These are phyloP conservation scores for Todus mexicanus DNA, from an alignment of 2,797 vertebrate species.

Conservation along the genomic window DNA sequence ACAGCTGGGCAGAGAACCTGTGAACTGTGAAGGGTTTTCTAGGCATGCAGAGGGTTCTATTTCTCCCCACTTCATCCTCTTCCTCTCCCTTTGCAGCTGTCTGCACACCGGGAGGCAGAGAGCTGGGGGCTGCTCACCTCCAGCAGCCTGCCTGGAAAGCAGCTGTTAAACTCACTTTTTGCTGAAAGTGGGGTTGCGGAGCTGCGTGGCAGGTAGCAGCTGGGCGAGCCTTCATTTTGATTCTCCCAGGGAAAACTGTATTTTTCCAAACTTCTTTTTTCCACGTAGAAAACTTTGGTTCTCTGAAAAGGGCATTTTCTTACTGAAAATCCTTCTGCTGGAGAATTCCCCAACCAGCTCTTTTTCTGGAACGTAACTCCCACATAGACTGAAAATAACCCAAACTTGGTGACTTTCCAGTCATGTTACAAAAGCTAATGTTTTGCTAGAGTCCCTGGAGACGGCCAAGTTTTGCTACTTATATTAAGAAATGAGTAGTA, in stretches of 20 bases:
- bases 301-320: conserved; percentile 29
- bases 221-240: background rate
- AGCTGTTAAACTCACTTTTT: background rate
- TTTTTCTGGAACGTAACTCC: conserved; percentile 45
- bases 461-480: background rate
- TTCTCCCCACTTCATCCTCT: background rate
- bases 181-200: background rate
- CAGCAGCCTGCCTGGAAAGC: background rate
- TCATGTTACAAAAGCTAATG: conserved; percentile 1
- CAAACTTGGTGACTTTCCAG: conserved; percentile 46
- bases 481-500: background rate
- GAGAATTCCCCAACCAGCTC: conserved; percentile 41
- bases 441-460: conserved; percentile 20
- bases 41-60: background rate
- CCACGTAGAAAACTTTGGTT: background rate
- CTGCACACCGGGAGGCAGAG: background rate
- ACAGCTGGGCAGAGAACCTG: background rate
- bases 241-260: background rate
- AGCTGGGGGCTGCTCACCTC: background rate
- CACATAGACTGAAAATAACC: conserved; percentile 44
- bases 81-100: background rate
- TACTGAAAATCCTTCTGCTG: conserved; percentile 24
- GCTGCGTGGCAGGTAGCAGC: background rate
- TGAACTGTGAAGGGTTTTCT: background rate
- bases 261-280: background rate